Evolutionary conservation across 2,888 invertebrate genomes (phyloP).

Genomic region (Metalampra italica): DNA sequence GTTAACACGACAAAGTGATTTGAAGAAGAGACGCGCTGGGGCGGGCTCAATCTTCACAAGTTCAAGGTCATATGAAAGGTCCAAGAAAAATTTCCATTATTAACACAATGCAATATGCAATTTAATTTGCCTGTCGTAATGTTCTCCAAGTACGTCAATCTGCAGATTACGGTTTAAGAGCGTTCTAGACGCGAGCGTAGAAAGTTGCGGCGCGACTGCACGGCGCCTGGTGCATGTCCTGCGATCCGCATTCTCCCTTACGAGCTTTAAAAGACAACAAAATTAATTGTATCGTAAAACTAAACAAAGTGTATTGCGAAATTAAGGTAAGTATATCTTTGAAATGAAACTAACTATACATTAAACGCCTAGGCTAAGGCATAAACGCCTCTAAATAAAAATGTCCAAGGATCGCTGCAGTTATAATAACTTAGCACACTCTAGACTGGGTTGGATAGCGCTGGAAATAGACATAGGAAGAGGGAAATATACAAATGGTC

Average conservation of each 20-base stretch:
- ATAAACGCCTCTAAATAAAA: no score
- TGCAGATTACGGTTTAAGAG: constrained; percentile 74
- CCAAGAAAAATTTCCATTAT: constrained; percentile 43
- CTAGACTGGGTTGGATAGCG: no score
- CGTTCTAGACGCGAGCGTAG: constrained; percentile 74
- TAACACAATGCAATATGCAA: constrained; percentile 54
- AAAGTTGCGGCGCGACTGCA: constrained; percentile 75
- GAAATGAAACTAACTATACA: constrained; percentile 53
- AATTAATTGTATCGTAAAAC: constrained; percentile 58
- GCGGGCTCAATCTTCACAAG: no score
- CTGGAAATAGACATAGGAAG: no score
- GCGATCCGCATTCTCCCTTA: constrained; percentile 72
- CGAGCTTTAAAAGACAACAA: constrained; percentile 58
- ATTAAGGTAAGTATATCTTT: no score
- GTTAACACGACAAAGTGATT: no score
- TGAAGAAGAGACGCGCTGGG: no score
- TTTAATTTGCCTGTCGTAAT: constrained; percentile 71
- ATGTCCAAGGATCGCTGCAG: no score
- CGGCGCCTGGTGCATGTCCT: constrained; percentile 73
- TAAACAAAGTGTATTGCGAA: constrained; percentile 40
- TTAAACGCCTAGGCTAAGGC: constrained; percentile 17
- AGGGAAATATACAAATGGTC: no score
- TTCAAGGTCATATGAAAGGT: background rate
- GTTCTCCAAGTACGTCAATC: constrained; percentile 71
- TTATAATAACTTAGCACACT: no score